These are phyloP conservation scores for Eueides isabella DNA, from an alignment of 1,140 invertebrate species.

Conservation along the genomic window DNA sequence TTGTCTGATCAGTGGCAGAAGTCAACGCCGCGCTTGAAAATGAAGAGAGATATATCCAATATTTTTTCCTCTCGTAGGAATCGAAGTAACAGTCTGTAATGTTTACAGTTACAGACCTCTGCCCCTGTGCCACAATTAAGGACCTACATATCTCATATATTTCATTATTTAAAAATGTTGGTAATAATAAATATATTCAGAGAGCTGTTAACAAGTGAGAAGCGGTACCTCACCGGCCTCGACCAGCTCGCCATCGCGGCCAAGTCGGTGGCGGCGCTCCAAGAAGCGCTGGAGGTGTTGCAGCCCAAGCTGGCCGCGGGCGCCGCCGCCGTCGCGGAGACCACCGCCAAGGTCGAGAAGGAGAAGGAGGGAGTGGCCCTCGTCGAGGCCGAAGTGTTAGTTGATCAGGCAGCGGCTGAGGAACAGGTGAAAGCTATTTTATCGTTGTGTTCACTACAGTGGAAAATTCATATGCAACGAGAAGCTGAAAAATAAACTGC, in stretches of 20 bases:
- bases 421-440: conserved; percentile 82
- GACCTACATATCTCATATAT: too few species aligned
- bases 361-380: conserved; percentile 93
- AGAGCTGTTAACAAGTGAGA: conserved; percentile 85
- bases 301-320: conserved; percentile 95
- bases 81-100: too few species aligned
- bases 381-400: conserved; percentile 86
- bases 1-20: too few species aligned
- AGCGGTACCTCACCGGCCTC: conserved; percentile 93
- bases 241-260: conserved; percentile 93
- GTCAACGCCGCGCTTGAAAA: too few species aligned
- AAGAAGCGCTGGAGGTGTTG: conserved; percentile 91
- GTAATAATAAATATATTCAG: conserved; percentile 74
- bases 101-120: too few species aligned
- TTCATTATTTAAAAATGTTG: too few species aligned
- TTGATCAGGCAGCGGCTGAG: conserved; percentile 85
- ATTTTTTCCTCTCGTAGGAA: too few species aligned
- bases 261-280: conserved; percentile 92
- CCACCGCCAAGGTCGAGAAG: conserved; percentile 89
- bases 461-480: too few species aligned
- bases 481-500: too few species aligned
- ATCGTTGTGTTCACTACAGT: too few species aligned
- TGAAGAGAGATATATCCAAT: too few species aligned
- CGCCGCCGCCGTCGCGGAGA: conserved; percentile 91
- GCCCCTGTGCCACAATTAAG: too few species aligned